Conservation (phyloP, 2,113 vertebrate species). For the Gymnarchus niloticus region DNA sequence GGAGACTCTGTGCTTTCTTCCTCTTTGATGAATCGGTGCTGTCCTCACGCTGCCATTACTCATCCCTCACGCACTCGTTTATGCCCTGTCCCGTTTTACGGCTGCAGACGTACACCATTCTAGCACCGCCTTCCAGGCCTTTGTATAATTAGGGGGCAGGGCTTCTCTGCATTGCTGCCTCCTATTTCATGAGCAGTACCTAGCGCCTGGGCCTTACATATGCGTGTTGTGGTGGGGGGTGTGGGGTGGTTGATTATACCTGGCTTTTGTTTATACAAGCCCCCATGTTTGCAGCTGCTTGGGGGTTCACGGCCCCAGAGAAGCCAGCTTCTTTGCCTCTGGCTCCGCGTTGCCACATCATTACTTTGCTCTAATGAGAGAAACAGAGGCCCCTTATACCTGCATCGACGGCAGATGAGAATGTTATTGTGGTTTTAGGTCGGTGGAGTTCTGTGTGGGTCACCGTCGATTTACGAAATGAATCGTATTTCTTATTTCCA, state of each 20-base stretch:
- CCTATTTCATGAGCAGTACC: conserved; percentile 39
- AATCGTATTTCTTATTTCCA: conserved; percentile 70
- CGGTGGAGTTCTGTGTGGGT: conserved; percentile 60
- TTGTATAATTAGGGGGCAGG: conserved; percentile 33
- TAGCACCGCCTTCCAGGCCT: conserved; percentile 18
- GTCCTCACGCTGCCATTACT: not conserved
- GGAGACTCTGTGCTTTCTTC: conserved; percentile 16
- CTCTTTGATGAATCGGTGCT: not conserved
- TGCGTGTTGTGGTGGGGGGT: conserved; percentile 26
- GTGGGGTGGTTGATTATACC: conserved; percentile 66
- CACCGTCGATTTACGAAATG: conserved; percentile 82
- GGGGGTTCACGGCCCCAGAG: conserved; percentile 52
- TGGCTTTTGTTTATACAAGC: conserved; percentile 63
- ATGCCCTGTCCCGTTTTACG: too few species aligned
- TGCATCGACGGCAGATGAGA: conserved; percentile 74
- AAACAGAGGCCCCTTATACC: conserved; percentile 63
- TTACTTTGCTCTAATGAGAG: conserved; percentile 69
- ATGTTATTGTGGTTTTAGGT: conserved; percentile 71
- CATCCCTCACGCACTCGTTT: not conserved
- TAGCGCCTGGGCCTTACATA: conserved; percentile 44
- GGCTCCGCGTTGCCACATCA: conserved; percentile 62
- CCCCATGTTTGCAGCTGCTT: conserved; percentile 57
- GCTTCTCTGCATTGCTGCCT: conserved; percentile 23
- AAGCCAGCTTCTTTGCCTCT: conserved; percentile 54
- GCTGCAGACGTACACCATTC: conserved; percentile 37